Evolutionary conservation across 2,113 vertebrate genomes (phyloP).

Genomic region (Stigmatopora argus): DNA sequence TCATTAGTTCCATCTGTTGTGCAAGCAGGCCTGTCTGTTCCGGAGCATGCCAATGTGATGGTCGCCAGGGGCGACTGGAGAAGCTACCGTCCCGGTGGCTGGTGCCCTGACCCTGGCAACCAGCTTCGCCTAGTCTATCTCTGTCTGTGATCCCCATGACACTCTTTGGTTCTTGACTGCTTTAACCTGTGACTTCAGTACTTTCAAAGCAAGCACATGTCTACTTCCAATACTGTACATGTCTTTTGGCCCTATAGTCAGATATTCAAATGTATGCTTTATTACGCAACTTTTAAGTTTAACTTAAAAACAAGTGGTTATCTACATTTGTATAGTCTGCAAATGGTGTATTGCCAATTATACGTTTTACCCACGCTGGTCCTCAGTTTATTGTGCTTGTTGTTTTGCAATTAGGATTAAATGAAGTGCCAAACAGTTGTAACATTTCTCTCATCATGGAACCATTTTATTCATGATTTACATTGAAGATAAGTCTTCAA

Average conservation of each 20-base stretch:
- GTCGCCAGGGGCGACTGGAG: slow-evolving; percentile 72
- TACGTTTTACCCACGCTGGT: slow-evolving; percentile 20
- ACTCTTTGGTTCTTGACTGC: slow-evolving; percentile 41
- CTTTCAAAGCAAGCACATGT: slow-evolving; percentile 26
- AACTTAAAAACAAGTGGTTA: not conserved
- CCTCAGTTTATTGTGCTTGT: slow-evolving; percentile 47
- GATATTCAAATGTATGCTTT: not conserved
- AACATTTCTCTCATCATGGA: slow-evolving; percentile 71
- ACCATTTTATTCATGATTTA: slow-evolving; percentile 78
- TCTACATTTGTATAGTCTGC: not conserved
- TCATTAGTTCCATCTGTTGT: slow-evolving; percentile 86
- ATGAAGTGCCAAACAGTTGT: slow-evolving; percentile 66
- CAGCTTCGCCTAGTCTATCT: slow-evolving; percentile 26
- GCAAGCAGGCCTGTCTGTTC: slow-evolving; percentile 73
- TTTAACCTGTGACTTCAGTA: slow-evolving; percentile 59
- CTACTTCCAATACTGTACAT: slow-evolving; percentile 15
- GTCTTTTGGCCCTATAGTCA: not conserved
- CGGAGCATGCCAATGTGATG: slow-evolving; percentile 68
- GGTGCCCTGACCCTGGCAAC: slow-evolving; percentile 63
- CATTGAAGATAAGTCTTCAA: slow-evolving; percentile 76
- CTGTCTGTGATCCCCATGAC: slow-evolving; percentile 50
- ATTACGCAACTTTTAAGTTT: not conserved
- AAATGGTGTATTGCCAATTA: not conserved
- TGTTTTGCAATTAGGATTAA: slow-evolving; percentile 50
- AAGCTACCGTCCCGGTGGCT: slow-evolving; percentile 61